Evolutionary conservation across 2,888 invertebrate species (phyloP).

Genomic region (Stenichneumon culpator): DNA sequence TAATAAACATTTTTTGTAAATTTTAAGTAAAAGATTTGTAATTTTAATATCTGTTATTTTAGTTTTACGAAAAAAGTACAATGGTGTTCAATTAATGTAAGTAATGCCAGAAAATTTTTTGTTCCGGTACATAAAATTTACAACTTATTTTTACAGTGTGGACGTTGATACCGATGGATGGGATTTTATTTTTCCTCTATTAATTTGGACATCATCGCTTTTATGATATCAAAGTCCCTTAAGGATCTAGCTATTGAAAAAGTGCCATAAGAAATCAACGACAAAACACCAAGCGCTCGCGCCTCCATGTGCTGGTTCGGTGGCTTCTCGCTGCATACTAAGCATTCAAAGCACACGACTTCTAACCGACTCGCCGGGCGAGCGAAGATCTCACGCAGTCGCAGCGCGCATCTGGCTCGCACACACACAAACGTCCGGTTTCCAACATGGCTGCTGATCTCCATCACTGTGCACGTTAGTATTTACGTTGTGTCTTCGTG

Average conservation of each 20-base stretch:
- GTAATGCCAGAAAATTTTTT: no score
- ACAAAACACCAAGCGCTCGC: background rate
- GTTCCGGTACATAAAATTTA: no score
- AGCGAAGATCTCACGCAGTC: slow-evolving; percentile 10
- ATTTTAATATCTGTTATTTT: no score
- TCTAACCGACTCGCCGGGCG: background rate
- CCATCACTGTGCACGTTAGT: slow-evolving; percentile 66
- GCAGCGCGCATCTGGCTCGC: slow-evolving; percentile 7
- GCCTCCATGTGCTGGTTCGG: background rate
- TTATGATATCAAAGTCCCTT: background rate
- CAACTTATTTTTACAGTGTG: background rate
- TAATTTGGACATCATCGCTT: background rate
- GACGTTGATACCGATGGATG: background rate
- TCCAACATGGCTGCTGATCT: slow-evolving; percentile 70
- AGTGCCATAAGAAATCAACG: background rate
- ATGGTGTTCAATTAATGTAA: no score
- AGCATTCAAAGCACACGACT: background rate
- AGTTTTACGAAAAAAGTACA: no score
- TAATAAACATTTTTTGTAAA: no score
- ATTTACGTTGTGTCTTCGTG: slow-evolving; percentile 66
- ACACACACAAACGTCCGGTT: background rate
- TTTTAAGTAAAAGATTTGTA: no score
- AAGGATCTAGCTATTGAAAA: background rate
- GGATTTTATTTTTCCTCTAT: background rate
- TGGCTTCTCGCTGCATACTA: background rate